phyloP scores from a whole-genome alignment of 64 coral and sea anemone genomes.

The Dendronephthya gigantea region DNA sequence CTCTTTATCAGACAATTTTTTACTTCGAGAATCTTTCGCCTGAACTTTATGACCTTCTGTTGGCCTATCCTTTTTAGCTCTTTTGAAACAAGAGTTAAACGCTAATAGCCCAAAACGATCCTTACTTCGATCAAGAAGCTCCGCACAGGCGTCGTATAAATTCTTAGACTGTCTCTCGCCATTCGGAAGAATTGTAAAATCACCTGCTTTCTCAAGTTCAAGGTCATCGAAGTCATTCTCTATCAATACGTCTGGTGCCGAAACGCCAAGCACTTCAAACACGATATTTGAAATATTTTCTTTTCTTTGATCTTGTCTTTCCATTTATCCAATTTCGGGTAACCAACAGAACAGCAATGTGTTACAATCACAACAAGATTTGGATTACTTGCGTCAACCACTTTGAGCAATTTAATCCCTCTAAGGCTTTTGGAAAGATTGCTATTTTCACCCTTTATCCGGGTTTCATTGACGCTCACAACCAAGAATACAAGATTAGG shows the following conservation, averaged over 20 bases:
- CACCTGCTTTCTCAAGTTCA: no score
- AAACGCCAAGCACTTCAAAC: background rate
- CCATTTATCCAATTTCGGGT: background rate
- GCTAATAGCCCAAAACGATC: background rate
- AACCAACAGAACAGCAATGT: background rate
- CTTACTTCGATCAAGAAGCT: background rate
- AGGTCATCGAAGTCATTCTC: background rate
- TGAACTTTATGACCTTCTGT: no score
- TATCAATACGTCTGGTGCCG: background rate
- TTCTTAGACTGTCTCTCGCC: background rate
- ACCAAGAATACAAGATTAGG: background rate
- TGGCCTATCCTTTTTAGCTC: background rate
- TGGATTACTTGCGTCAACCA: background rate
- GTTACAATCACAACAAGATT: no score
- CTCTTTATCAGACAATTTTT: background rate
- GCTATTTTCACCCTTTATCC: background rate
- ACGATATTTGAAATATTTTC: background rate
- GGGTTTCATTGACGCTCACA: no score
- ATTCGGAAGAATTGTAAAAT: no score
- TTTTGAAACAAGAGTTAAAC: background rate
- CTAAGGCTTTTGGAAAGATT: background rate
- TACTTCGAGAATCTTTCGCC: background rate
- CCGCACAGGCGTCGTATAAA: background rate
- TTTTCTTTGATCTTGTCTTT: no score
- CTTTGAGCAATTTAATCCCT: background rate